A percentile compares a stretch with the other conserved stretches of the same genome.
Conservation (phyloP, 2,888 invertebrate genomes). For the Ochlodes sylvanus region DNA sequence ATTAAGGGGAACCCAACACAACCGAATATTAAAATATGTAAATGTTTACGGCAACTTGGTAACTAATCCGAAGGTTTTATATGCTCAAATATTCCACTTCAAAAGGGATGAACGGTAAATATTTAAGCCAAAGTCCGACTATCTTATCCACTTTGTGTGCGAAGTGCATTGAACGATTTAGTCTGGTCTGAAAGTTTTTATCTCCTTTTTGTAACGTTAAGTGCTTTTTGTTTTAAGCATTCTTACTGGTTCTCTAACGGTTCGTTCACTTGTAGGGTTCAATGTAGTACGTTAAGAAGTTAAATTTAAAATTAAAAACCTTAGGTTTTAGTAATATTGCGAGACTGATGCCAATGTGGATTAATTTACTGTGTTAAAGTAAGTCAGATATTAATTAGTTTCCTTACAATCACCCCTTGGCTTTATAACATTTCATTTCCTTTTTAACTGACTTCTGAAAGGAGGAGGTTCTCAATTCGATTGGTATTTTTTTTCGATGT, state of each 20-base stretch:
- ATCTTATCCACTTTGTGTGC: slow-evolving; percentile 16
- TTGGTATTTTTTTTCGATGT: too few relatives aligned
- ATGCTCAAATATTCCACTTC: slow-evolving; percentile 10
- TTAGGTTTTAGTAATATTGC: background rate
- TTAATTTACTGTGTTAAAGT: too few relatives aligned
- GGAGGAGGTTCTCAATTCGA: too few relatives aligned
- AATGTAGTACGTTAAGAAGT: too few relatives aligned
- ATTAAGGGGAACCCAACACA: too few relatives aligned
- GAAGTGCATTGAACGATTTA: slow-evolving; percentile 35
- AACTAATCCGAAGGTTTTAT: background rate
- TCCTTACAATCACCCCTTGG: too few relatives aligned
- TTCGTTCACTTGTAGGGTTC: too few relatives aligned
- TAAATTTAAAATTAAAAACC: too few relatives aligned
- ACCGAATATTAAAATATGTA: background rate
- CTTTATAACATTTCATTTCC: too few relatives aligned
- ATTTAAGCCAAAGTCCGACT: slow-evolving; percentile 23
- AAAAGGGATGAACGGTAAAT: slow-evolving; percentile 16
- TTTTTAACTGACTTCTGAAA: too few relatives aligned
- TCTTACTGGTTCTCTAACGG: background rate
- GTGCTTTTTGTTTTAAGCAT: slow-evolving; percentile 19
- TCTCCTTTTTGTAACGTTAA: slow-evolving; percentile 24
- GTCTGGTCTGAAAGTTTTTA: slow-evolving; percentile 30
- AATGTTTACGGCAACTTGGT: background rate
- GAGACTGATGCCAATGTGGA: too few relatives aligned
- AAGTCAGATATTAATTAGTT: too few relatives aligned